A percentile compares a stretch with the other conserved stretches of the same genome.
These are phyloP conservation scores for Anguilla megastoma DNA, from an alignment of 2,797 vertebrate species.

Conservation along the genomic window DNA sequence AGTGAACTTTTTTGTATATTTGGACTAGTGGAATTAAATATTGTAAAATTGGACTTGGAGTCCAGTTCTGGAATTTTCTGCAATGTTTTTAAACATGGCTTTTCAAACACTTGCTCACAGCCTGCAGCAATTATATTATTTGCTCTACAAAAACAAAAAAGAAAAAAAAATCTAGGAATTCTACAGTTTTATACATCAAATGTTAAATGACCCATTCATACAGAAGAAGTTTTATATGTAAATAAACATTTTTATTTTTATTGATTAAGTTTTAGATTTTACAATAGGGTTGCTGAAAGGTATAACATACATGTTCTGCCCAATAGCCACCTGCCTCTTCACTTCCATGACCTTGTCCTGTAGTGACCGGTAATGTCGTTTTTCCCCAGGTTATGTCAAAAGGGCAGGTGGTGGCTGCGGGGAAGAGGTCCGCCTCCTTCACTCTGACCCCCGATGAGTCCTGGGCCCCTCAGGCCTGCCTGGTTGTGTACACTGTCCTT, in stretches of 20 bases:
- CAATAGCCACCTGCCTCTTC: not conserved
- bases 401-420: slow-evolving; percentile 74
- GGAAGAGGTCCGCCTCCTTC: slow-evolving; percentile 63
- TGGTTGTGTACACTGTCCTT: slow-evolving; percentile 79
- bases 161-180: not conserved
- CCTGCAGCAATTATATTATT: not conserved
- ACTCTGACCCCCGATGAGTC: slow-evolving; percentile 74
- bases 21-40: not conserved
- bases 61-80: slow-evolving; percentile 13
- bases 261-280: not conserved
- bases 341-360: not conserved
- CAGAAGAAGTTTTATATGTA: too few relatives aligned
- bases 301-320: not conserved
- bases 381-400: slow-evolving; percentile 76
- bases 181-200: not conserved
- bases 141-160: not conserved
- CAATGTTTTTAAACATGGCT: not conserved
- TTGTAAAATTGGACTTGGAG: not conserved
- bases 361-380: not conserved
- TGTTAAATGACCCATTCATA: not conserved
- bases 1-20: not conserved
- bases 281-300: not conserved
- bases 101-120: not conserved
- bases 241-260: not conserved
- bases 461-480: slow-evolving; percentile 78